These are phyloP conservation scores for Chrysogorgia sp. DNA, from an alignment of 92 coral and sea anemone genomes.

Conservation along the genomic window DNA sequence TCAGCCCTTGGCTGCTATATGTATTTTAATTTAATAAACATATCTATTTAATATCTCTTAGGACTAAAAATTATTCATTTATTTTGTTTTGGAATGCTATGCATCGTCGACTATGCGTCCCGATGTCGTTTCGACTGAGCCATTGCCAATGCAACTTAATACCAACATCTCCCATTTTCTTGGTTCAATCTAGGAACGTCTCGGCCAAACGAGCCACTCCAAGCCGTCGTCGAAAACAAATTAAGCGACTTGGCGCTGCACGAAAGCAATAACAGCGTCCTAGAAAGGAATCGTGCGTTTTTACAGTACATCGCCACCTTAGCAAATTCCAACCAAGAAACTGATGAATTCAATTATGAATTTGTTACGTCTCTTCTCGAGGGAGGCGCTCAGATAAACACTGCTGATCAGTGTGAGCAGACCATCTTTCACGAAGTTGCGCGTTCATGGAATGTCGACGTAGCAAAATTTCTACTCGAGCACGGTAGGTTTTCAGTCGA, in stretches of 20 bases:
- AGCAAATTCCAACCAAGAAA: slow-evolving; percentile 31
- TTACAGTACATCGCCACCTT: slow-evolving; percentile 36
- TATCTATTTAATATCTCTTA: no score
- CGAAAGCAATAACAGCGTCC: slow-evolving; percentile 30
- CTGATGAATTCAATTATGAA: slow-evolving; percentile 56
- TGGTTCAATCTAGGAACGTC: slow-evolving; percentile 34
- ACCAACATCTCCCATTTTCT: no score
- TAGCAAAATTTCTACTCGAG: slow-evolving; percentile 77
- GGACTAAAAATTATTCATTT: no score
- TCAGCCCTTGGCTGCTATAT: no score
- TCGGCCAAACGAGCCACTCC: slow-evolving; percentile 42
- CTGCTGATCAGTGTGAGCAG: slow-evolving; percentile 89
- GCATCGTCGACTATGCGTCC: no score
- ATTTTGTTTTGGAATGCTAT: no score
- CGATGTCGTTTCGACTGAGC: no score
- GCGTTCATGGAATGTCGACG: slow-evolving; percentile 88
- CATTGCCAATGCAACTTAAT: no score
- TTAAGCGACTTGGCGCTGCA: not conserved
- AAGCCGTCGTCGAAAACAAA: slow-evolving; percentile 37
- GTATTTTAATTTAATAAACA: no score
- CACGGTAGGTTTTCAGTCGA: slow-evolving; percentile 85
- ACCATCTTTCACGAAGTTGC: slow-evolving; percentile 90
- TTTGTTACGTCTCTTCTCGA: slow-evolving; percentile 79
- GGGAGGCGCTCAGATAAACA: slow-evolving; percentile 79
- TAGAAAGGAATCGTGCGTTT: slow-evolving; percentile 36